Evolutionary conservation across 2,113 vertebrate genomes (phyloP), one percentile per base, ranked within the genome.

Genomic region (Fregata magnificens): DNA sequence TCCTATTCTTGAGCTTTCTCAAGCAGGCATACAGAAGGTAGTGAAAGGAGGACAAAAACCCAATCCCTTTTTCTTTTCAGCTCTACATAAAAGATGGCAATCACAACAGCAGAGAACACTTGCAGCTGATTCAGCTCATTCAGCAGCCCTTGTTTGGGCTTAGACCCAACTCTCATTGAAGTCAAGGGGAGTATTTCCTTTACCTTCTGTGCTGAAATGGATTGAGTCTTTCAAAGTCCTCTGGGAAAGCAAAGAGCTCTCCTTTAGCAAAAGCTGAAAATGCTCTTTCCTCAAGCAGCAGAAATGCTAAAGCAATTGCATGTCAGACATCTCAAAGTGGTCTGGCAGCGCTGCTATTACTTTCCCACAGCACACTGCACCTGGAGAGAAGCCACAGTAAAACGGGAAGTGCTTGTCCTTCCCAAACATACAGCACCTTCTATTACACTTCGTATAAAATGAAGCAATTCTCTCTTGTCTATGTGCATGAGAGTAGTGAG

Each of bases 61-160:
- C 61, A 45, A 59, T 56, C 31, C 45, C 13, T 40, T 78, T 78
- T 79, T 13, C 65, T 91, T 76, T 94, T 76, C 77, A 94, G 49
- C 44, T 72, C 13, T 58, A 8, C 36, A 77, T 90, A 91, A 96
- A 88, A 65, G 49, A 52, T 16, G 42, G 62, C 81, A 90, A 76
- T 86, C 78, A 73, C 49, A 86, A 25, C 74, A 88, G 62, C 49
- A 76, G 49, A 87, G 56, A 96, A 82, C 87, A 82, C 52, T 96
- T 82, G 78, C 65, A 44, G 49, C 61, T 91, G 70, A 94, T 96
- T 91, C 87, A 90, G 62, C 74, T 88, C 78, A 58, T 95, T 95
- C 74, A 77, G 90, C 87, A 85, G 58, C 24, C 17, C 38, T 69
- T 93, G 74, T 77, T 49, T 88, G 87, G 95, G 84, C 78, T 95